Evolutionary conservation across 2,113 vertebrate genomes (phyloP), one percentile per base, ranked within the genome.

Genomic region (Callochromis pleurospilus): DNA sequence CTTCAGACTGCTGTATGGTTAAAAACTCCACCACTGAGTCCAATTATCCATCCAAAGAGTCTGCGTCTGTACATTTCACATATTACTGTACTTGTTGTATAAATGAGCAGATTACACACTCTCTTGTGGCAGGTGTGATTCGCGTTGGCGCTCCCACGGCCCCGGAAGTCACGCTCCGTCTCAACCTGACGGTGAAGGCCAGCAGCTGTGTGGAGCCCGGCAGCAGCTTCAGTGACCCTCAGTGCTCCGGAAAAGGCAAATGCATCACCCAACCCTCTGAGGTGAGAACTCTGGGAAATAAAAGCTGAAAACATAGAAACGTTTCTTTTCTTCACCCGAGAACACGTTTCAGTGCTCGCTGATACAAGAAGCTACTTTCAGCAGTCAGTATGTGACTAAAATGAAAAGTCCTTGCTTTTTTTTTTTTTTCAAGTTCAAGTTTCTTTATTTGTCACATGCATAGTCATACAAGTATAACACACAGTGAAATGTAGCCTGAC

Each of bases 171-270:
- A 97, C 97, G 75, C 91, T 99, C 56, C 97, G 98, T 68, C 95
- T 99, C 90, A 97, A 97, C 62, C 95, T 99, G 91, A 95, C 96
- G 5, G 98, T 99, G 90, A 99, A 99, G 94, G 93, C 96, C 92
- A 98, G 97, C 87, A 97, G 95, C 95, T 99, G 98, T 3, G 79
- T 95, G 89, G 96, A 97, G 1, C 95, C 93, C 1, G 97, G 96
- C 73, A 96, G 95, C 92, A 95, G 90, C 21, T 88, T 96, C 54
- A 97, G 94, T 13, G 96, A 94, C 81, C 73, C 97, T 26, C 97
- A 96, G 15, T 99, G 98, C 88, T 98, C 97, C 0, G 98, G 98
- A 56, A 98, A 96, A 93, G 98, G 98, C 54, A 96, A 90, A 75
- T 99, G 98, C 60, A 89, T 97, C 95, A 99, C 98, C 3, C 97